Conservation (phyloP, 2,797 vertebrate genomes). For the Tangara arthus region DNA sequence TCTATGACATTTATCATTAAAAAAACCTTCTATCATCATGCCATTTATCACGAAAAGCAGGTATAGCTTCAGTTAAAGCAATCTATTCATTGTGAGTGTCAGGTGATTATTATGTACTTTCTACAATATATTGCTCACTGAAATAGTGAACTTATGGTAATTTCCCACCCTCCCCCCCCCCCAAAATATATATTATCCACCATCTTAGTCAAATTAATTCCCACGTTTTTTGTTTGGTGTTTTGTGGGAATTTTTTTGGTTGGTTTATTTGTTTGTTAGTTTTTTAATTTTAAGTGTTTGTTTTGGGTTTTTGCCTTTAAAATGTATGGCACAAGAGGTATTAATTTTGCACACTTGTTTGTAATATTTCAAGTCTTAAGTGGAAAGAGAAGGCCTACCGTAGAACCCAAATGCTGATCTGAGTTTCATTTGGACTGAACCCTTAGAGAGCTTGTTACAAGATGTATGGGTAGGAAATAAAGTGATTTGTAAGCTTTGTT, state of each 20-base stretch:
- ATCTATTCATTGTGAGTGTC: neutral
- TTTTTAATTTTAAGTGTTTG: neutral
- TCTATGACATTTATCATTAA: neutral
- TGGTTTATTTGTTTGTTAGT: neutral
- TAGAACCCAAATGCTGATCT: neutral
- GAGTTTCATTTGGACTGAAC: neutral
- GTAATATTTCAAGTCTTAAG: neutral
- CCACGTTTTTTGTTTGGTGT: neutral
- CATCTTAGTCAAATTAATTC: neutral
- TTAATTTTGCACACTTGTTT: neutral
- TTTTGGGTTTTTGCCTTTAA: neutral
- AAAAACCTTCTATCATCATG: neutral
- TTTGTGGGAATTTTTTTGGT: neutral
- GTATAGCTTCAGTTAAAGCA: neutral
- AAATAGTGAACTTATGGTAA: neutral
- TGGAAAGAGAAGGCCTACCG: neutral
- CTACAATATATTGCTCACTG: neutral
- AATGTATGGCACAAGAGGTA: neutral
- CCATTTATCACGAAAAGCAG: neutral
- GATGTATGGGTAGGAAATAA: neutral
- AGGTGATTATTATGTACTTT: neutral
- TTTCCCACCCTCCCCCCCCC: neutral
- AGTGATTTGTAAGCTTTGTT: neutral
- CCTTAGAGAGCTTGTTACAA: neutral
- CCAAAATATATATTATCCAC: neutral